Conservation (phyloP, 2,797 vertebrate species). For the Crenuchus spilurus region DNA sequence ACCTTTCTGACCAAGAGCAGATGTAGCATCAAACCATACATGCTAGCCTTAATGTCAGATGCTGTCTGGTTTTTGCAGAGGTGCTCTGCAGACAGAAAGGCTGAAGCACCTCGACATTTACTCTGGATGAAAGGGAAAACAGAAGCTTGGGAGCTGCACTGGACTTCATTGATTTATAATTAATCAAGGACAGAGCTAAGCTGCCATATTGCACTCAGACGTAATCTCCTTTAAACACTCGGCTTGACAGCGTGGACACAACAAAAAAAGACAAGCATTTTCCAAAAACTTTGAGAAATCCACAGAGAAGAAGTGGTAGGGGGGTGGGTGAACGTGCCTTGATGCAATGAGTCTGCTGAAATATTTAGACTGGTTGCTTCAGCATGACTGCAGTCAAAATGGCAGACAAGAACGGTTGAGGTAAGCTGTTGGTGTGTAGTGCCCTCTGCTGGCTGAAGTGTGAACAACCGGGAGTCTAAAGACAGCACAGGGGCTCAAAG, state of each 20-base stretch:
- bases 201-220: constrained; percentile 43
- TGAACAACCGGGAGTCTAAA: constrained; percentile 6
- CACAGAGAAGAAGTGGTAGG: background rate
- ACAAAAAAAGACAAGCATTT: constrained; percentile 13
- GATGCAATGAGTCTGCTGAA: constrained; percentile 23
- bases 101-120: constrained; percentile 55
- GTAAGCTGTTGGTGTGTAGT: constrained; percentile 42
- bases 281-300: constrained; percentile 17
- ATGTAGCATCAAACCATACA: constrained; percentile 42
- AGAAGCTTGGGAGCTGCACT: constrained; percentile 54
- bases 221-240: constrained; percentile 41
- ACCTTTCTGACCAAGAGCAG: constrained; percentile 34
- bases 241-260: constrained; percentile 26
- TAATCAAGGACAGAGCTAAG: constrained; percentile 53
- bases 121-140: constrained; percentile 56
- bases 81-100: background rate
- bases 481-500: background rate
- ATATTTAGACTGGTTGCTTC: constrained; percentile 41
- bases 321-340: background rate
- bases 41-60: constrained; percentile 26
- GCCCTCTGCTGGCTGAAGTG: constrained; percentile 67
- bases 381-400: constrained; percentile 63
- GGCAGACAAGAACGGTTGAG: constrained; percentile 47
- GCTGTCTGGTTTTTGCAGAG: constrained; percentile 25
- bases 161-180: constrained; percentile 64